These are phyloP conservation scores for Copidosoma aretas DNA, from an alignment of 2,888 invertebrate species.

Conservation along the genomic window DNA sequence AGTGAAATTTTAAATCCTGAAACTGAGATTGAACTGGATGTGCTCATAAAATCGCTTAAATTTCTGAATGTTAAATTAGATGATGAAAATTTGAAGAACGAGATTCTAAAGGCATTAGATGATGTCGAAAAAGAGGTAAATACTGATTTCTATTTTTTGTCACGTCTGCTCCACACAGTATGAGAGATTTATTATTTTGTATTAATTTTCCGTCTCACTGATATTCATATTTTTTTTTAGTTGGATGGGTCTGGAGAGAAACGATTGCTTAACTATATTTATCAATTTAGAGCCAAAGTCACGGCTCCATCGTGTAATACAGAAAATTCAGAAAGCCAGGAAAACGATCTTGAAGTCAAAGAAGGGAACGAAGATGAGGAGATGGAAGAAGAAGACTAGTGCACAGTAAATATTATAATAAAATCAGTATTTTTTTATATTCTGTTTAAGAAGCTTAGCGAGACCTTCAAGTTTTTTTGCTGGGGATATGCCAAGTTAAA, in stretches of 20 bases:
- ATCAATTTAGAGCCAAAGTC: constrained; percentile 46
- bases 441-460: no score
- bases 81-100: constrained; percentile 46
- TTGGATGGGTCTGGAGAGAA: constrained; percentile 42
- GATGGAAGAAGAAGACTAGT: constrained; percentile 7
- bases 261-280: constrained; percentile 44
- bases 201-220: background rate
- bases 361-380: constrained; percentile 19
- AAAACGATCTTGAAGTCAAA: background rate
- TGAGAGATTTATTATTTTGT: background rate
- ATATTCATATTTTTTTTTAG: constrained; percentile 35
- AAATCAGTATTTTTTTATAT: no score
- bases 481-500: no score
- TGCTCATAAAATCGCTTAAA: constrained; percentile 53
- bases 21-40: constrained; percentile 47
- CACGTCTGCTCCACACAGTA: no score
- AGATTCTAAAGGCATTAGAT: constrained; percentile 49
- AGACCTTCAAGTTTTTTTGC: no score
- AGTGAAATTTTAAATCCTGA: constrained; percentile 51
- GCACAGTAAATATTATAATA: no score
- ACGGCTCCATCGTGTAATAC: constrained; percentile 16
- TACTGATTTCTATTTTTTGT: no score
- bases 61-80: constrained; percentile 51
- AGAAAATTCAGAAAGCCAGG: constrained; percentile 32
- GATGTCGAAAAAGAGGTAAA: constrained; percentile 49